Evolutionary conservation across 2,797 vertebrate genomes (phyloP), one percentile per base, ranked within the genome.

Genomic region (Tiaroga cobitis): DNA sequence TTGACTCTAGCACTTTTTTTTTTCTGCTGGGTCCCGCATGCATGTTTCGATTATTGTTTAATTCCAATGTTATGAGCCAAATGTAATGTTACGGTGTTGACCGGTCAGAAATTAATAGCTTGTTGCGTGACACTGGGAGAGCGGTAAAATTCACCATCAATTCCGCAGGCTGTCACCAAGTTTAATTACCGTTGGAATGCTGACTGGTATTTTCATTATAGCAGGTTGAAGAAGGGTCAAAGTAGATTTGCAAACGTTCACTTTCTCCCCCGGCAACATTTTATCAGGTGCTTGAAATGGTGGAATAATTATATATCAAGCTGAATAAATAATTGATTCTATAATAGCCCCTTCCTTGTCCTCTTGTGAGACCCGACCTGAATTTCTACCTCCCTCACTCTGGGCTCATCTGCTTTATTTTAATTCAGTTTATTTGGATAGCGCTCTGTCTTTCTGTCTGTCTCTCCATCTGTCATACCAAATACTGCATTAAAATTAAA

Each of bases 181-280:
- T 89, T 87, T 90, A 90, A 90, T 89, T 88, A 89, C 88, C 73
- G 59, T 59, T 72, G 51, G 81, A 88, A 85, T 87, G 87, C 87
- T 90, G 87, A 88, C 85, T 75, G 87, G 59, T 59, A 63, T 77
- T 87, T 86, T 87, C 87, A 87, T 89, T 89, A 89, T 84, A 81
- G 49, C 54, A 76, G 85, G 89, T 85, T 68, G 85, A 70, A 29
- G 75, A 81, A 80, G 84, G 86, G 85, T 89, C 85, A 85, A 56
- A 80, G 74, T 78, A 85, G 81, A 89, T 88, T 88, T 88, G 81
- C 87, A 79, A 83, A 81, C 24, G 63, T 83, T 85, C 77, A 18
- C 49, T 80, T 80, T 39, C 43, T 75, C 81, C 76, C 72, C 76
- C 15, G 56, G 79, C 85, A 41, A 81, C 29, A n/a, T 82, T 88